These are phyloP conservation scores for Drosophila simulans DNA, from an alignment of 1,140 invertebrate genomes.

Conservation along the genomic window DNA sequence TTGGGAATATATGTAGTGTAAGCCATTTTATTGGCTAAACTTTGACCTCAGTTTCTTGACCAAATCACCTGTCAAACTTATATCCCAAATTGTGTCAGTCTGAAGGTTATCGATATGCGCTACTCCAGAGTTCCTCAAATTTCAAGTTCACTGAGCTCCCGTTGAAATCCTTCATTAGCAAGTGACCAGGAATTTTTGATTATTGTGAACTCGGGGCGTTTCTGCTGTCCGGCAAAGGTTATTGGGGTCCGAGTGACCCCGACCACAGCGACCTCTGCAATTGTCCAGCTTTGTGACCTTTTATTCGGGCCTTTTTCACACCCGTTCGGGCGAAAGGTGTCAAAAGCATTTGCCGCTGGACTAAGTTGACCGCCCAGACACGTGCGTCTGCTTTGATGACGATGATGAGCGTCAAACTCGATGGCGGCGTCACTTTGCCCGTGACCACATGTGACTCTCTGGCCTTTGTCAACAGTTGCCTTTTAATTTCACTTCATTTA, in stretches of 20 bases:
- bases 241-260: conserved; percentile 29
- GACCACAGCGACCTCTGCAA: conserved; percentile 48
- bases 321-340: conserved; percentile 57
- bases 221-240: conserved; percentile 40
- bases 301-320: conserved; percentile 40
- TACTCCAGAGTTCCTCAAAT: conserved; percentile 13
- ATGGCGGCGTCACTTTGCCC: conserved; percentile 20
- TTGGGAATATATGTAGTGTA: no score
- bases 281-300: conserved; percentile 70
- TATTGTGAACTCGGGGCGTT: conserved; percentile 46
- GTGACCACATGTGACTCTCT: conserved; percentile 54
- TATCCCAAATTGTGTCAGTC: conserved; percentile 1
- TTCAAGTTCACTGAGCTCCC: conserved; percentile 45
- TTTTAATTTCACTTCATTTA: conserved; percentile 80
- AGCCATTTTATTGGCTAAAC: neutral
- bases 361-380: conserved; percentile 59
- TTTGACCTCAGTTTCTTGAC: conserved; percentile 5
- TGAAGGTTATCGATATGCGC: conserved; percentile 22
- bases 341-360: conserved; percentile 72
- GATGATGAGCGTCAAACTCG: conserved; percentile 49
- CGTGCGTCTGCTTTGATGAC: conserved; percentile 74
- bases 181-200: conserved; percentile 32
- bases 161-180: conserved; percentile 34
- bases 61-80: neutral
- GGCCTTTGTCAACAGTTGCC: conserved; percentile 79